These are phyloP conservation scores for Caerostris darwini DNA, from an alignment of 1,140 invertebrate species.

Conservation along the genomic window DNA sequence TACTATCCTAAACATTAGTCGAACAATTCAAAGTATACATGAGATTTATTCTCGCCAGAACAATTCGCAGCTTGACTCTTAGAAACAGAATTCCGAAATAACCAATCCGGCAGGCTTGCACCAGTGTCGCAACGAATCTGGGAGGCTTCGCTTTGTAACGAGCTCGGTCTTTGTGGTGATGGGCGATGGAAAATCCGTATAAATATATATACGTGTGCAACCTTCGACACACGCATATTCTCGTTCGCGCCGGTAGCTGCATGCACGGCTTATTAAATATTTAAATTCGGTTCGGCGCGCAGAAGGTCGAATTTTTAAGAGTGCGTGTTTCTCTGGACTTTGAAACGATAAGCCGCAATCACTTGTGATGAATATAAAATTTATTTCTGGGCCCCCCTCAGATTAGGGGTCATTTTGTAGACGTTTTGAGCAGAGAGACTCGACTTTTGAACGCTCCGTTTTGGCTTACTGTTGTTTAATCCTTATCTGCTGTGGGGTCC, in stretches of 20 bases:
- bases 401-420: constrained; percentile 19
- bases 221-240: not conserved
- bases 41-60: not conserved
- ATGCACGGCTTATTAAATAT: constrained; percentile 70
- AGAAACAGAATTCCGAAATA: not conserved
- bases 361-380: constrained; percentile 75
- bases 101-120: not conserved
- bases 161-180: constrained; percentile 74
- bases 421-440: not conserved
- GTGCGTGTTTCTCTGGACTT: constrained; percentile 64
- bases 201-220: constrained; percentile 52
- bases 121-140: not conserved
- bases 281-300: constrained; percentile 63
- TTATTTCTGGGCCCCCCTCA: constrained; percentile 28
- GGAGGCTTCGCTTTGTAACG: constrained; percentile 63
- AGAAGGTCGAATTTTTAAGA: constrained; percentile 62
- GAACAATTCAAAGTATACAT: too few species aligned
- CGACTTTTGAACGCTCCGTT: not conserved
- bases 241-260: constrained; percentile 1
- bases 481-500: not conserved
- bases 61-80: not conserved
- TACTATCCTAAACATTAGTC: too few species aligned
- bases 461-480: not conserved
- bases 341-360: constrained; percentile 71
- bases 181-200: constrained; percentile 69